A percentile compares a stretch with the other conserved stretches of the same genome.
These are phyloP conservation scores for Thalassarche chlororhynchos DNA, from an alignment of 2,113 vertebrate species.

Conservation along the genomic window DNA sequence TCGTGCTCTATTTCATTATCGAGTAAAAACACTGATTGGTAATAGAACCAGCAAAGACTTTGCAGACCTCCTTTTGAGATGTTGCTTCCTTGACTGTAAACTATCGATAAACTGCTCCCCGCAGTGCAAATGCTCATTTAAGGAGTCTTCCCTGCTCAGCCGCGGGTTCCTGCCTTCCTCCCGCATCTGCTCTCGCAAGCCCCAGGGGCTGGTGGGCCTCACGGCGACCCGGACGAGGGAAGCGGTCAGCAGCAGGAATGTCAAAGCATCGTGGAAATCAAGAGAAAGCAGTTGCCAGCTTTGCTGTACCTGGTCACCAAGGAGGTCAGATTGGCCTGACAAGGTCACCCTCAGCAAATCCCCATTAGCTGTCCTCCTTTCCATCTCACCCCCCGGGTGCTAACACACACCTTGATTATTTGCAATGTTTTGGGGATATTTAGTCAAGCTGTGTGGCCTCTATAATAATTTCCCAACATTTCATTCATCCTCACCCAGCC, in stretches of 20 bases:
- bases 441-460: background rate
- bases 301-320: background rate
- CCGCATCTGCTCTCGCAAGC: background rate
- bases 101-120: background rate
- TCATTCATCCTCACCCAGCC: background rate
- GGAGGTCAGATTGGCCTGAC: background rate
- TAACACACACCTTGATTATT: background rate
- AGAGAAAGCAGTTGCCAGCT: background rate
- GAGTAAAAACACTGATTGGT: fast-evolving
- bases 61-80: background rate
- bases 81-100: background rate
- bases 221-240: fast-evolving
- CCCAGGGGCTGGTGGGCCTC: background rate
- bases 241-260: background rate
- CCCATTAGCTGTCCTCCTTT: fast-evolving
- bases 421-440: background rate
- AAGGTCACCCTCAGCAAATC: background rate
- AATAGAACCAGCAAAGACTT: background rate
- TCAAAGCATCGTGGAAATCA: background rate
- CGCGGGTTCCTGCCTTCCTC: background rate
- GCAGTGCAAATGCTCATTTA: background rate
- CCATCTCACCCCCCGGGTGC: fast-evolving
- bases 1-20: background rate
- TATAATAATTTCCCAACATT: background rate
- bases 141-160: background rate